These are phyloP conservation scores for Hydrolagus colliei DNA, from an alignment of 2,797 vertebrate genomes.

Conservation along the genomic window DNA sequence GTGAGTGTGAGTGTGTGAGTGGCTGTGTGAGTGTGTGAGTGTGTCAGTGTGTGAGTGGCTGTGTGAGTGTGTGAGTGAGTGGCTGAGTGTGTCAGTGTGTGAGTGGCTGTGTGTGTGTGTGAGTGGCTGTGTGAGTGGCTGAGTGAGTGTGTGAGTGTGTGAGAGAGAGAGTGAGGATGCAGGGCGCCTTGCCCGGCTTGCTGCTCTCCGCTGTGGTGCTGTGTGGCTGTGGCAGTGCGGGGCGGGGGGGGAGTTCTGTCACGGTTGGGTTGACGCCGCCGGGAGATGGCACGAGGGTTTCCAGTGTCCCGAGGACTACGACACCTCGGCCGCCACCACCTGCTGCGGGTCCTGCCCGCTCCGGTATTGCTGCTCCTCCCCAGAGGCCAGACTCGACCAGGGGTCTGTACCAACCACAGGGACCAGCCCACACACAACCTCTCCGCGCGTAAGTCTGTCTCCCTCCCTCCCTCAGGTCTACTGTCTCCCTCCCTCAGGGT, in stretches of 20 bases:
- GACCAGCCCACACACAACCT: conserved; percentile 66
- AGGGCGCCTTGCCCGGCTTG: conserved; percentile 58
- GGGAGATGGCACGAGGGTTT: conserved; percentile 86
- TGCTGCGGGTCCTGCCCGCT: conserved; percentile 89
- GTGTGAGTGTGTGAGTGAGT: no score
- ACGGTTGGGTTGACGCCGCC: conserved; percentile 82
- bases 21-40: no score
- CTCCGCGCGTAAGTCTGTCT: conserved; percentile 71
- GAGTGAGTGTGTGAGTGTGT: no score
- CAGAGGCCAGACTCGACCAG: conserved; percentile 82
- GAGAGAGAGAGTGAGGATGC: not conserved
- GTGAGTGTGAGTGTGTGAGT: no score
- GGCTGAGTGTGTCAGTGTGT: no score
- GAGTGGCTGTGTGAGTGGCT: no score
- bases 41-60: no score
- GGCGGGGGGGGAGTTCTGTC: conserved; percentile 86
- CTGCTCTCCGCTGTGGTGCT: no score
- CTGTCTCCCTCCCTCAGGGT: no score
- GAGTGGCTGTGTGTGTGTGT: no score
- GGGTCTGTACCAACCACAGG: conserved; percentile 84
- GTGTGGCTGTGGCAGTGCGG: no score
- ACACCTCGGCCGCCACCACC: conserved; percentile 81
- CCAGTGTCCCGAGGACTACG: conserved; percentile 91
- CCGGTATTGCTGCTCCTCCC: conserved; percentile 87
- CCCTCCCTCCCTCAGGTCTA: no score